A percentile compares a stretch with the other conserved stretches of the same genome.
These are phyloP conservation scores for Pleuronectes platessa DNA, from an alignment of 2,113 vertebrate genomes.

Conservation along the genomic window DNA sequence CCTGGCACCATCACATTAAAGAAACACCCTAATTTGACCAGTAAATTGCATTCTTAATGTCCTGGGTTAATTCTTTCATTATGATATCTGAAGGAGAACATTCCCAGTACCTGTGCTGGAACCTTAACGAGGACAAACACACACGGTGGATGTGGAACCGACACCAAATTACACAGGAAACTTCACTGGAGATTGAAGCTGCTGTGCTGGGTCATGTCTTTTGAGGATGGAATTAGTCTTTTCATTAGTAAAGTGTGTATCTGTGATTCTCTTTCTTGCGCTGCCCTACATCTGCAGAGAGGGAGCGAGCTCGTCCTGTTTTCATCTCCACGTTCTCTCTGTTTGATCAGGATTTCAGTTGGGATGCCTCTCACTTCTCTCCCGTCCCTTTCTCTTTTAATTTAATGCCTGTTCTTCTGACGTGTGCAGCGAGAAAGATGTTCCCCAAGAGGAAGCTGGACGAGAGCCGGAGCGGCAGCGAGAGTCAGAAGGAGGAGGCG, in stretches of 20 bases:
- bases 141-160: slow-evolving; percentile 37
- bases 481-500: slow-evolving; percentile 54
- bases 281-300: slow-evolving; percentile 55
- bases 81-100: slow-evolving; percentile 42
- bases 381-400: slow-evolving; percentile 5
- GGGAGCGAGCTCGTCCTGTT: slow-evolving; percentile 27
- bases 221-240: slow-evolving; percentile 61
- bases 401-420: slow-evolving; percentile 18
- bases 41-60: slow-evolving; percentile 67
- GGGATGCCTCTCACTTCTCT: slow-evolving; percentile 4
- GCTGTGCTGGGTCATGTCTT: slow-evolving; percentile 60
- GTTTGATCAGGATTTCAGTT: slow-evolving; percentile 56
- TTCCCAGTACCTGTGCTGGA: slow-evolving; percentile 46
- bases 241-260: slow-evolving; percentile 66
- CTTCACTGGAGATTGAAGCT: slow-evolving; percentile 50
- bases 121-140: slow-evolving; percentile 38
- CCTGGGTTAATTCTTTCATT: slow-evolving; percentile 60
- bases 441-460: slow-evolving; percentile 86
- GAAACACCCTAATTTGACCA: slow-evolving; percentile 47
- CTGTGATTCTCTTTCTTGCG: slow-evolving; percentile 21
- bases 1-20: slow-evolving; percentile 50
- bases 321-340: slow-evolving; percentile 45
- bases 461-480: slow-evolving; percentile 49
- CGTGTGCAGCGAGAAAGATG: slow-evolving; percentile 87
- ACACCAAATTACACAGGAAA: slow-evolving; percentile 60